A percentile compares a stretch with the other conserved stretches of the same genome.
phyloP scores from a whole-genome alignment of 2,797 vertebrate species.

The Triplophysa yarkandensis region DNA sequence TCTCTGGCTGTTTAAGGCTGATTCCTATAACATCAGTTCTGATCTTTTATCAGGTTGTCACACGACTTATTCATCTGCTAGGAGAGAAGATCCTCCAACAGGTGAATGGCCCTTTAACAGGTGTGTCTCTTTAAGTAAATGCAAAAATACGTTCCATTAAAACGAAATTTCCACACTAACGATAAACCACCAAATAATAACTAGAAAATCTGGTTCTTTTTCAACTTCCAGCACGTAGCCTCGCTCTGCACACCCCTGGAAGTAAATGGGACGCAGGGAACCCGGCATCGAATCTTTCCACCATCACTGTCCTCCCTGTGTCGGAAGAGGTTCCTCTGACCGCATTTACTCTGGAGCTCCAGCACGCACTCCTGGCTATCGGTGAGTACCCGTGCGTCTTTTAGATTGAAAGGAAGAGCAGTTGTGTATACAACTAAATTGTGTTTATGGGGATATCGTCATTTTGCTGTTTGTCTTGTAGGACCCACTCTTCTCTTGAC shows the following conservation, averaged over 20 bases:
- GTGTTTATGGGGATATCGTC: neutral
- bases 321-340: conserved; percentile 84
- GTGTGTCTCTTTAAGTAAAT: conserved; percentile 61
- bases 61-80: conserved; percentile 89
- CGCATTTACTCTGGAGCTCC: conserved; percentile 82
- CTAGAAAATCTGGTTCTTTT: neutral
- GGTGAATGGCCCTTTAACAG: conserved; percentile 81
- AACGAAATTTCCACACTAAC: neutral
- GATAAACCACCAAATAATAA: neutral
- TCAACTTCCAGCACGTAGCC: conserved; percentile 70
- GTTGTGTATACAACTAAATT: neutral
- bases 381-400: conserved; percentile 23
- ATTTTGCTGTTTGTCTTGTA: conserved; percentile 55
- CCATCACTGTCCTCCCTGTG: conserved; percentile 80
- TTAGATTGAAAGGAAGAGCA: neutral
- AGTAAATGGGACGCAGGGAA: conserved; percentile 83
- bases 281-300: conserved; percentile 82
- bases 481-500: conserved; percentile 88
- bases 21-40: neutral
- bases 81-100: conserved; percentile 96
- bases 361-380: conserved; percentile 73
- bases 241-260: conserved; percentile 69
- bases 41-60: conserved; percentile 83
- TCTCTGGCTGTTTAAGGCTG: too few species aligned
- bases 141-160: neutral